A percentile compares a stretch with the other conserved stretches of the same genome.
Evolutionary conservation across 2,888 invertebrate species (phyloP).

Genomic region (Ichneumon xanthorius): DNA sequence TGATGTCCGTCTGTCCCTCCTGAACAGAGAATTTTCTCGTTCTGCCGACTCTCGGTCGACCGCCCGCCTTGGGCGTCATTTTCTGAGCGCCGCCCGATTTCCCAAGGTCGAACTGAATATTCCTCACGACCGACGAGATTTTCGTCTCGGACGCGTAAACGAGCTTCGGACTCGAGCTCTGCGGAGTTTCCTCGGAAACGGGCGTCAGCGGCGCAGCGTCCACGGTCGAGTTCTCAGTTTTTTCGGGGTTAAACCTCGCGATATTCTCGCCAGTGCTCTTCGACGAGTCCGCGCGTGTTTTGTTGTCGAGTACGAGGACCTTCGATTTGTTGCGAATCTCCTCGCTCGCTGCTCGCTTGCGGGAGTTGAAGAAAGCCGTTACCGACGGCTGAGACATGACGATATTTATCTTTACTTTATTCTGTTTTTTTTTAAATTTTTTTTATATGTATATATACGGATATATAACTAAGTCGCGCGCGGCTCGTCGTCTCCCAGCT

Average conservation of each 20-base stretch:
- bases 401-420: conserved; percentile 61
- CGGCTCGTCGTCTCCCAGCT: not conserved
- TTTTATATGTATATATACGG: conserved; percentile 60
- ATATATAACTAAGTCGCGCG: conserved; percentile 29
- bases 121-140: conserved; percentile 73
- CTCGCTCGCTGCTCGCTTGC: conserved; percentile 91
- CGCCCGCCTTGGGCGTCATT: conserved; percentile 69
- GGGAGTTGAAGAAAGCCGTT: conserved; percentile 90
- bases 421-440: conserved; percentile 36
- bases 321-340: conserved; percentile 86
- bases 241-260: conserved; percentile 66
- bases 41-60: conserved; percentile 67
- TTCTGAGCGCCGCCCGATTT: conserved; percentile 41
- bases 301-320: conserved; percentile 85
- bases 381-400: conserved; percentile 92
- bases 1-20: conserved; percentile 80
- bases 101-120: conserved; percentile 75
- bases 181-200: conserved; percentile 61
- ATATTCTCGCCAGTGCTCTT: conserved; percentile 81
- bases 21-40: conserved; percentile 68
- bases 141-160: conserved; percentile 64
- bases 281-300: conserved; percentile 76
- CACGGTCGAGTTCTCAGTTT: conserved; percentile 57
- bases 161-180: conserved; percentile 71
- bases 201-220: conserved; percentile 54